Conservation (phyloP, 2,113 vertebrate species). For the Callospermophilus lateralis region DNA sequence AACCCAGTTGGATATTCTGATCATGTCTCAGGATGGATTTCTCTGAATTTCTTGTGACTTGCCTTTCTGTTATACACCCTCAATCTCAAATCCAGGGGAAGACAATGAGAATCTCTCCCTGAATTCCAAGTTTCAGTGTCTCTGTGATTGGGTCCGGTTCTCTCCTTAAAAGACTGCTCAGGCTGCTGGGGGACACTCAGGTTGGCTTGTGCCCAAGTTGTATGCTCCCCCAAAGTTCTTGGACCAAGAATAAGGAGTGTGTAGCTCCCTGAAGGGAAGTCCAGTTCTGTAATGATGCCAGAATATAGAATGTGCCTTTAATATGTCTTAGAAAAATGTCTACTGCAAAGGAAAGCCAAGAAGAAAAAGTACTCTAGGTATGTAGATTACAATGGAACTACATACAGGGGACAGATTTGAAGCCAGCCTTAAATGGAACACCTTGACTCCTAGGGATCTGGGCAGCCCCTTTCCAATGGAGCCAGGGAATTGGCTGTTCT, state of each 20-base stretch:
- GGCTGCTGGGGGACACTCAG: neutral
- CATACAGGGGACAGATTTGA: neutral
- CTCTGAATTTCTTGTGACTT: neutral
- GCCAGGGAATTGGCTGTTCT: neutral
- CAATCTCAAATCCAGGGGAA: neutral
- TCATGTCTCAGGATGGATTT: neutral
- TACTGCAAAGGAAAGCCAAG: slow-evolving; percentile 4
- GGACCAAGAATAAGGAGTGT: neutral
- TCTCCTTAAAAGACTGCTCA: neutral
- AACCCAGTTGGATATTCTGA: neutral
- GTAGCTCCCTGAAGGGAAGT: neutral
- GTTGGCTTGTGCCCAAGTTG: neutral
- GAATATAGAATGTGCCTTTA: neutral
- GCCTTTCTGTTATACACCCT: neutral
- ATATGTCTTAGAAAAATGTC: neutral
- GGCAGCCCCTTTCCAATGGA: neutral
- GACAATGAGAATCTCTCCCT: neutral
- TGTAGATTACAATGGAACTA: neutral
- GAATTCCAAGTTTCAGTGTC: neutral
- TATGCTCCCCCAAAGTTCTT: neutral
- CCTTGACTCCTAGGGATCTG: neutral
- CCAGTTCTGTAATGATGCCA: neutral
- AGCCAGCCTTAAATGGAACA: no score
- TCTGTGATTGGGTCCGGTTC: neutral
- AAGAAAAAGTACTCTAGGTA: neutral